Percentiles rank a stretch among this genome's conserved stretches.
Conservation (phyloP, 2,797 vertebrate genomes). For the Notolepis coatsorum region DNA sequence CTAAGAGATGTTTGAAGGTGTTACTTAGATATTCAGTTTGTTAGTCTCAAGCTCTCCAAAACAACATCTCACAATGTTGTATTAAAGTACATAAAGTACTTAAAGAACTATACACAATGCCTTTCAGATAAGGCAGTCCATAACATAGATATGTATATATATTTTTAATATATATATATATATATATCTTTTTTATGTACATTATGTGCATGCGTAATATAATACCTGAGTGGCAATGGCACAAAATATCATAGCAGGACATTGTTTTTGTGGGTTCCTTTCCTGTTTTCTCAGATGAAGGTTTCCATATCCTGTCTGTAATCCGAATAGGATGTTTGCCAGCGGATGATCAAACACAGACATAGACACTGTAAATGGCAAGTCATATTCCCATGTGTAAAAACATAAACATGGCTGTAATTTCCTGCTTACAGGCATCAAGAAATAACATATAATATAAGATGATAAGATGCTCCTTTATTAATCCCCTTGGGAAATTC, state of each 20-base stretch:
- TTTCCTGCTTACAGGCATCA: conserved; percentile 58
- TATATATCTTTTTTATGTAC: neutral
- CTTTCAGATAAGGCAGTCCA: neutral
- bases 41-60: conserved; percentile 6
- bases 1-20: conserved; percentile 10
- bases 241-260: neutral
- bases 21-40: conserved; percentile 33
- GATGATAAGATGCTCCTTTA: too few species aligned
- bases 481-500: too few species aligned
- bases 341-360: conserved; percentile 33
- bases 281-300: conserved; percentile 5
- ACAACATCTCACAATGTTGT: neutral
- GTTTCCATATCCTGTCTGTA: conserved; percentile 4
- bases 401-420: conserved; percentile 58
- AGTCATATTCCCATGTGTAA: conserved; percentile 29
- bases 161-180: too few species aligned
- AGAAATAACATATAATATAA: conserved; percentile 57
- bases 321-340: conserved; percentile 45
- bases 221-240: neutral
- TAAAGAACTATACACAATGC: too few species aligned
- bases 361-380: neutral
- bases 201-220: neutral
- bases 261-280: neutral
- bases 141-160: neutral
- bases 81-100: conserved; percentile 1